Percentiles rank a stretch among this genome's conserved stretches.
Evolutionary conservation across 1,140 invertebrate species (phyloP).

Genomic region (Neodiprion pinetum): DNA sequence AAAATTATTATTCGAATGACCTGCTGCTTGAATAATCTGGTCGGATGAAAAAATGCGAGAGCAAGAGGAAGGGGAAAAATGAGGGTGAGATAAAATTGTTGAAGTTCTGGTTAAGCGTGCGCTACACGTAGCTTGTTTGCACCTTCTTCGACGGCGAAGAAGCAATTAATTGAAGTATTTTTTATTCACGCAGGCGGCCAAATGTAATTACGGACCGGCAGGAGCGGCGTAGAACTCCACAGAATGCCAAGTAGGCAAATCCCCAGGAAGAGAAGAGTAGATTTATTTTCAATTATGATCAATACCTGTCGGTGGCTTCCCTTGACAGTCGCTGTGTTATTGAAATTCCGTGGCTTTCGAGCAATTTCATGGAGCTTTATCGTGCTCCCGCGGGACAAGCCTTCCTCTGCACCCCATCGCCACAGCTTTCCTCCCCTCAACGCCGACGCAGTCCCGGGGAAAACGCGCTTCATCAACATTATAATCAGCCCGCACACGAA

Average conservation of each 20-base stretch:
- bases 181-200: not conserved
- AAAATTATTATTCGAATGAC: not conserved
- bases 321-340: slow-evolving; percentile 31
- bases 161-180: not conserved
- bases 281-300: slow-evolving; percentile 50
- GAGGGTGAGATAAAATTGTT: not conserved
- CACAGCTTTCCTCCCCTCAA: not conserved
- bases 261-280: slow-evolving; percentile 20
- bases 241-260: not conserved
- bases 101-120: not conserved
- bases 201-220: not conserved
- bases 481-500: not conserved
- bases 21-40: not conserved
- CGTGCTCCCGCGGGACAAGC: slow-evolving; percentile 48
- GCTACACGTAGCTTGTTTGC: not conserved
- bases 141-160: not conserved
- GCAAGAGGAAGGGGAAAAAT: too few relatives aligned
- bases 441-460: not conserved
- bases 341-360: slow-evolving; percentile 51
- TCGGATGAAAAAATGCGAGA: not conserved
- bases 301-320: slow-evolving; percentile 31
- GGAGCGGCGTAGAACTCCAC: not conserved
- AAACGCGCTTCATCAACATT: slow-evolving; percentile 7
- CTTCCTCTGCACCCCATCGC: slow-evolving; percentile 17
- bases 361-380: slow-evolving; percentile 52